These are phyloP conservation scores for Sorex maritimensis DNA, from an alignment of 2,797 vertebrate species.

Conservation along the genomic window DNA sequence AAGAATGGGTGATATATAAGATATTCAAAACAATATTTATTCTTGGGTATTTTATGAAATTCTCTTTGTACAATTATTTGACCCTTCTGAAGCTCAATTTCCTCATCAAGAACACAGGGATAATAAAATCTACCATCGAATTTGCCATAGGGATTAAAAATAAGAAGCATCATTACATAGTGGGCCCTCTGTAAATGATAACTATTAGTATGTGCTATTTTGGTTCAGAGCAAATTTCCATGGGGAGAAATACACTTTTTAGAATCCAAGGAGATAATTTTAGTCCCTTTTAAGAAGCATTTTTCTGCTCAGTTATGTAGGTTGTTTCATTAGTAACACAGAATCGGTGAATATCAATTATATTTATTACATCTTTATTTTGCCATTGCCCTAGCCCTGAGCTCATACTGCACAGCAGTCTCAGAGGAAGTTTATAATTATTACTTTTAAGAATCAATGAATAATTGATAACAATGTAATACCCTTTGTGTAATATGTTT, in stretches of 20 bases:
- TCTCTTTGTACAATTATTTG: slow-evolving; percentile 69
- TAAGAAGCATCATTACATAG: slow-evolving; percentile 79
- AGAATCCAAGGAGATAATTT: slow-evolving; percentile 75
- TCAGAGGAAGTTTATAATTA: slow-evolving; percentile 70
- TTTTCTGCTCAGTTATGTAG: slow-evolving; percentile 73
- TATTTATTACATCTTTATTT: slow-evolving; percentile 72
- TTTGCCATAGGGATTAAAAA: slow-evolving; percentile 77
- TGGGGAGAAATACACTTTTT: slow-evolving; percentile 74
- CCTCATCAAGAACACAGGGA: slow-evolving; percentile 65
- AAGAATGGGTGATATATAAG: slow-evolving; percentile 13
- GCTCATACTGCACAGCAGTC: slow-evolving; percentile 23
- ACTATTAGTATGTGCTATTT: slow-evolving; percentile 80
- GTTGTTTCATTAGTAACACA: slow-evolving; percentile 71
- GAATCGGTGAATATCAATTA: slow-evolving; percentile 67
- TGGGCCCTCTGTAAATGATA: slow-evolving; percentile 74
- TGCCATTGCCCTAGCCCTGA: slow-evolving; percentile 55
- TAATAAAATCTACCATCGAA: slow-evolving; percentile 79
- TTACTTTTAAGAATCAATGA: slow-evolving; percentile 68
- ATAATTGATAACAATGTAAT: slow-evolving; percentile 76
- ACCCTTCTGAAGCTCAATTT: slow-evolving; percentile 77
- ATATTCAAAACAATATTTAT: slow-evolving; percentile 26
- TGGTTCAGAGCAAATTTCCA: slow-evolving; percentile 76
- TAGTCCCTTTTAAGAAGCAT: slow-evolving; percentile 73
- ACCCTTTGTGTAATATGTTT: slow-evolving; percentile 34
- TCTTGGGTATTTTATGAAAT: slow-evolving; percentile 2